Percentiles rank a stretch among this genome's conserved stretches.
Evolutionary conservation across 2,888 invertebrate species (phyloP).

Genomic region (Dicycla oo): DNA sequence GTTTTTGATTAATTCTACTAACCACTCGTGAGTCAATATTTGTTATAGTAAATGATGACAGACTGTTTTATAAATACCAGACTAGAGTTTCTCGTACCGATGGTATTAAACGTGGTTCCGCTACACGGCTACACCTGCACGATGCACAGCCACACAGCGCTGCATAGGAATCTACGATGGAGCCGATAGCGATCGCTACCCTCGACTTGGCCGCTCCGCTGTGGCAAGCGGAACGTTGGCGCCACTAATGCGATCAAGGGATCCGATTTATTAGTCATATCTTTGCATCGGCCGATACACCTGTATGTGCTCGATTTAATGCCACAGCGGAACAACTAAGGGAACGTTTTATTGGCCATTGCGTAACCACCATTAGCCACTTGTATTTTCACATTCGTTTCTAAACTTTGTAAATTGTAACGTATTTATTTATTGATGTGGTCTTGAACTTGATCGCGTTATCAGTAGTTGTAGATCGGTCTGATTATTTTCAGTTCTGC

Average conservation of each 20-base stretch:
- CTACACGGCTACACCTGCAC: conserved; percentile 61
- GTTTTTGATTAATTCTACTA: conserved; percentile 27
- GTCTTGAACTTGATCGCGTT: conserved; percentile 83
- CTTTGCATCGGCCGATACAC: conserved; percentile 81
- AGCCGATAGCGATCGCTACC: conserved; percentile 73
- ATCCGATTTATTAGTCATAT: conserved; percentile 85
- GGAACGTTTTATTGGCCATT: conserved; percentile 77
- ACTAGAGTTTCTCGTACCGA: conserved; percentile 47
- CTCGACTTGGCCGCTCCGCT: conserved; percentile 63
- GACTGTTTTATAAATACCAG: conserved; percentile 46
- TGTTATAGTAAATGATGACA: conserved; percentile 20
- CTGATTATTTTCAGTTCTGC: conserved; percentile 75
- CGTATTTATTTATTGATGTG: conserved; percentile 76
- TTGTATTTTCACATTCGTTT: conserved; percentile 75
- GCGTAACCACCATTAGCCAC: conserved; percentile 75
- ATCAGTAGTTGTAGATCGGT: conserved; percentile 73
- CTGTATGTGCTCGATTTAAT: conserved; percentile 81
- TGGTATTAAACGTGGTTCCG: conserved; percentile 53
- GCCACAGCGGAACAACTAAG: conserved; percentile 73
- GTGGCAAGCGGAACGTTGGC: conserved; percentile 81
- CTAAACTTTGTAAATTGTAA: conserved; percentile 74
- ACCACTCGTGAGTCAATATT: conserved; percentile 22
- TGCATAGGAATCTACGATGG: conserved; percentile 61
- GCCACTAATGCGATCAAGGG: conserved; percentile 84
- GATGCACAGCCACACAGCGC: conserved; percentile 54